A percentile compares a stretch with the other conserved stretches of the same genome.
Conservation (phyloP, 2,113 vertebrate species). For the Geococcyx californianus region DNA sequence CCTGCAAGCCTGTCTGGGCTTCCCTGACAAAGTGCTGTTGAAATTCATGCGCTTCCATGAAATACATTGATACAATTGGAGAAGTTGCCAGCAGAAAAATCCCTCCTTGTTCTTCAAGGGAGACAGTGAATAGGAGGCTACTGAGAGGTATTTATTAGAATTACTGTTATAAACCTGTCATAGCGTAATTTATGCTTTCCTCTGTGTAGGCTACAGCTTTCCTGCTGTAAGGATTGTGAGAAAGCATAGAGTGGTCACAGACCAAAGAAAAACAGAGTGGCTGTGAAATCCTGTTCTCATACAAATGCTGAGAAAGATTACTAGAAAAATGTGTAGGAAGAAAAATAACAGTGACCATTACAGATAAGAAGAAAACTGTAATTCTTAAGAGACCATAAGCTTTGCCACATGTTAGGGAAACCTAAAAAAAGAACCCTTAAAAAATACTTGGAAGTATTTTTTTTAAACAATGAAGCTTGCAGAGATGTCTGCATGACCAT, state of each 20-base stretch:
- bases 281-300: constrained; percentile 8
- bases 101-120: background rate
- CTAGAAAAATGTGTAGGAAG: constrained; percentile 9
- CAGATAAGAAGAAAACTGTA: background rate
- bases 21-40: background rate
- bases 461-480: background rate
- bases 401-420: constrained; percentile 14
- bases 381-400: constrained; percentile 24
- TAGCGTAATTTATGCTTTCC: constrained; percentile 28
- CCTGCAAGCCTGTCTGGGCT: background rate
- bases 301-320: background rate
- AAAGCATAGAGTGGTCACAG: background rate
- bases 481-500: background rate
- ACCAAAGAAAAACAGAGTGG: background rate
- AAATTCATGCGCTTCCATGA: background rate
- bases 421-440: background rate
- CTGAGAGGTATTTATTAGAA: constrained; percentile 35
- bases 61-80: background rate
- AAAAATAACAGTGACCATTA: constrained; percentile 5
- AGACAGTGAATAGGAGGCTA: background rate
- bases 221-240: constrained; percentile 4
- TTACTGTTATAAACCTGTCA: constrained; percentile 58
- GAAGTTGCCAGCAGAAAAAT: constrained; percentile 10
- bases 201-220: background rate
- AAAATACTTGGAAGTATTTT: background rate